These are phyloP conservation scores for Melanotaenia parkinsoni DNA, from an alignment of 2,797 vertebrate genomes.

Conservation along the genomic window DNA sequence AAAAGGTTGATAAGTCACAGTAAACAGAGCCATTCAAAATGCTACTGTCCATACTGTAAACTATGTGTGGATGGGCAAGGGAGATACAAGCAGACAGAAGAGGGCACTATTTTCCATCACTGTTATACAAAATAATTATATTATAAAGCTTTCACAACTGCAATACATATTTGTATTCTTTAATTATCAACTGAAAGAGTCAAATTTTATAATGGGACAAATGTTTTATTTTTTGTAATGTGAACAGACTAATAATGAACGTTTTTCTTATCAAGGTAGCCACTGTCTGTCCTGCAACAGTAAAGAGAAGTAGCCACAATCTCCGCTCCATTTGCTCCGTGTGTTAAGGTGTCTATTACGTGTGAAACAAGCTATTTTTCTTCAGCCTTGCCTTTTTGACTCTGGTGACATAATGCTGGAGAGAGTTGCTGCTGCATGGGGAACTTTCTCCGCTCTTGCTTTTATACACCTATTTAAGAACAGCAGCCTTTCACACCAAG, in stretches of 20 bases:
- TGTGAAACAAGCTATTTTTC: slow-evolving; percentile 76
- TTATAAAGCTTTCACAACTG: not conserved
- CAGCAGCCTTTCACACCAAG: slow-evolving; percentile 83
- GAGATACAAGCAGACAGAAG: slow-evolving; percentile 58
- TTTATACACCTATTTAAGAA: slow-evolving; percentile 83
- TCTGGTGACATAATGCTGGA: slow-evolving; percentile 80
- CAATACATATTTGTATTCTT: not conserved
- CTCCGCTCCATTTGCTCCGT: slow-evolving; percentile 53
- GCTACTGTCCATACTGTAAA: slow-evolving; percentile 51
- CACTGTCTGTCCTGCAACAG: slow-evolving; percentile 23
- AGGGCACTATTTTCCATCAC: slow-evolving; percentile 68
- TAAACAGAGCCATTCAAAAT: slow-evolving; percentile 61
- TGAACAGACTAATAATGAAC: slow-evolving; percentile 10
- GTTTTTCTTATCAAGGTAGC: slow-evolving; percentile 23
- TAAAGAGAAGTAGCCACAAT: slow-evolving; percentile 49
- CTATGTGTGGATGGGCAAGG: slow-evolving; percentile 9
- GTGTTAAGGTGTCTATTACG: slow-evolving; percentile 75
- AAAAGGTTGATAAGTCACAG: slow-evolving; percentile 70
- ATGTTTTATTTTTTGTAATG: not conserved
- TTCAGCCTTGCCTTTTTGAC: slow-evolving; percentile 76
- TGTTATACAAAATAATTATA: slow-evolving; percentile 14
- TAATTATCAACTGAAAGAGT: not conserved
- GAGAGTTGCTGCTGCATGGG: slow-evolving; percentile 59
- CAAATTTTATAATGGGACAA: not conserved
- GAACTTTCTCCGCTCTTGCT: slow-evolving; percentile 63